A percentile compares a stretch with the other conserved stretches of the same genome.
Evolutionary conservation across 2,888 invertebrate genomes (phyloP).

Genomic region (Hemistola chrysoprasaria): DNA sequence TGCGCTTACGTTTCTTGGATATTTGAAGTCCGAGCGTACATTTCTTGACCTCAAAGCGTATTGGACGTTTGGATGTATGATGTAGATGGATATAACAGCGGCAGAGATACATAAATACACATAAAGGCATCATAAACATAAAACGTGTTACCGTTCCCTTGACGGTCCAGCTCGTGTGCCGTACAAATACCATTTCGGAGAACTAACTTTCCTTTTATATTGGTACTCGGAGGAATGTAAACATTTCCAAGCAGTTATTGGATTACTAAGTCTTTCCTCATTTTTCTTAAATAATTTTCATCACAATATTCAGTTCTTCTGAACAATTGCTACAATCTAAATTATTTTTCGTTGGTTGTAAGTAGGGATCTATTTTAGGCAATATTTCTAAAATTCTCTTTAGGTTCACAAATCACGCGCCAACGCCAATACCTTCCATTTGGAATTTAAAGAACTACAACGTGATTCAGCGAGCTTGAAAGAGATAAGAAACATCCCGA

Average conservation of each 20-base stretch:
- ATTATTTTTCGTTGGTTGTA: no score
- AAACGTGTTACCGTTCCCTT: conserved; percentile 50
- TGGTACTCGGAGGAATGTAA: conserved; percentile 43
- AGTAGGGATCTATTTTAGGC: no score
- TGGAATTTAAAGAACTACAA: no score
- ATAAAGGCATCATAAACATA: conserved; percentile 54
- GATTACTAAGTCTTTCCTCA: conserved; percentile 37
- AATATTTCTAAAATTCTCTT: no score
- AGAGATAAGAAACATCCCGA: conserved; percentile 7
- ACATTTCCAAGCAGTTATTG: conserved; percentile 44
- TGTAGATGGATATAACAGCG: conserved; percentile 43
- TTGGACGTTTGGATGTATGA: conserved; percentile 29
- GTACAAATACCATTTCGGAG: conserved; percentile 47
- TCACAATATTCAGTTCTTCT: no score
- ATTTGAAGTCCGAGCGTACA: conserved; percentile 26
- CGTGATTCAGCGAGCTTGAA: background rate
- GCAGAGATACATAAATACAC: conserved; percentile 47
- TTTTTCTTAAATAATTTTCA: conserved; percentile 12
- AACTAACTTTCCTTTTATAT: conserved; percentile 53
- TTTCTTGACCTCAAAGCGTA: conserved; percentile 35
- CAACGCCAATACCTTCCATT: no score
- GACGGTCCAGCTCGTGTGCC: conserved; percentile 37
- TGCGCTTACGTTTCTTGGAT: conserved; percentile 31
- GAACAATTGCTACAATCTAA: no score
- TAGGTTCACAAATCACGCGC: no score